phyloP scores from a whole-genome alignment of 1,140 invertebrate genomes.

The Idris sp. region DNA sequence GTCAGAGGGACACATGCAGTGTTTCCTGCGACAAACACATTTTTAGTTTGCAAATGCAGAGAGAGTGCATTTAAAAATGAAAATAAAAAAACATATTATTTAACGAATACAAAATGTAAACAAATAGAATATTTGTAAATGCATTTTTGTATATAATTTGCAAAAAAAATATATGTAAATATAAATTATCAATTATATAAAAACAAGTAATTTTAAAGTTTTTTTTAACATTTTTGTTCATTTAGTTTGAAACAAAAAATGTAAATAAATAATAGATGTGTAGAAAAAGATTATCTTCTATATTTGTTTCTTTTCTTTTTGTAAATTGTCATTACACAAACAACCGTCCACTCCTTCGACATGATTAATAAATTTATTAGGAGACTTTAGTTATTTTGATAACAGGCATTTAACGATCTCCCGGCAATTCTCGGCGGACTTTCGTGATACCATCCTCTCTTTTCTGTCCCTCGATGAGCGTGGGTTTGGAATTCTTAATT shows the following conservation, averaged over 20 bases:
- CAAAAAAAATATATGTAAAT: too few species aligned
- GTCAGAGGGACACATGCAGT: slow-evolving; percentile 53
- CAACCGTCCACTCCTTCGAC: slow-evolving; percentile 46
- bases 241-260: too few species aligned
- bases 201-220: too few species aligned
- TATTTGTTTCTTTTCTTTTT: slow-evolving; percentile 68
- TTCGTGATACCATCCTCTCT: slow-evolving; percentile 42
- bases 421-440: slow-evolving; percentile 57
- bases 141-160: too few species aligned
- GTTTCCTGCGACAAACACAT: slow-evolving; percentile 55
- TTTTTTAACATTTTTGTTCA: too few species aligned
- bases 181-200: too few species aligned
- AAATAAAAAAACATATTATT: too few species aligned
- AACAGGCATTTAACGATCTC: slow-evolving; percentile 70
- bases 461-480: slow-evolving; percentile 29
- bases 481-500: slow-evolving; percentile 61
- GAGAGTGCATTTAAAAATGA: too few species aligned
- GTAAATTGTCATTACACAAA: slow-evolving; percentile 53
- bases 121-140: too few species aligned
- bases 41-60: not conserved
- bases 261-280: too few species aligned
- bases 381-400: slow-evolving; percentile 68
- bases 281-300: too few species aligned
- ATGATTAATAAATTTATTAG: slow-evolving; percentile 75
- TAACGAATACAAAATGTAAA: too few species aligned